These are phyloP conservation scores for Zoanthus sociatus DNA, from an alignment of 92 coral and sea anemone species.

Conservation along the genomic window DNA sequence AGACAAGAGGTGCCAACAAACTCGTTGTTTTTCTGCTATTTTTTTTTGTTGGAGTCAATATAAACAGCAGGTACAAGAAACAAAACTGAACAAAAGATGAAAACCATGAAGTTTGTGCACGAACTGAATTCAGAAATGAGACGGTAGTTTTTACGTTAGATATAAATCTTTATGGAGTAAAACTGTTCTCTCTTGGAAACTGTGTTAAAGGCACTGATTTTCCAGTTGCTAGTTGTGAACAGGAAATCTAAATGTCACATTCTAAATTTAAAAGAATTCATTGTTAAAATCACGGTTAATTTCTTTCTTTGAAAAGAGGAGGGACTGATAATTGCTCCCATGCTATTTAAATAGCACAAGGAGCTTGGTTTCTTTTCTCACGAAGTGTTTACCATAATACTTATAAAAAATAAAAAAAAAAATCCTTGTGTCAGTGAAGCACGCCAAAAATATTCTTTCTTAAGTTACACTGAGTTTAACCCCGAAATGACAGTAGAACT, in stretches of 20 bases:
- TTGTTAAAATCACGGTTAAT: not conserved
- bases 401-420: not conserved
- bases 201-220: not conserved
- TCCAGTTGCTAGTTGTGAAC: not conserved
- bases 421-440: not conserved
- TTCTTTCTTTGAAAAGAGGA: not conserved
- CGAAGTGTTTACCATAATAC: not conserved
- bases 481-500: not conserved
- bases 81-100: conserved; percentile 32
- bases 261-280: not conserved
- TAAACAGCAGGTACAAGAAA: conserved; percentile 29
- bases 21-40: conserved; percentile 33
- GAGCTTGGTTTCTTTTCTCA: not conserved
- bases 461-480: not conserved
- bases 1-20: not conserved
- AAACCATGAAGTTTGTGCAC: not conserved
- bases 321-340: not conserved
- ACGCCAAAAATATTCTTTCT: not conserved
- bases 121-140: not conserved
- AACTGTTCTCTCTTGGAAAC: not conserved
- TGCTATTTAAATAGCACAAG: not conserved
- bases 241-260: not conserved
- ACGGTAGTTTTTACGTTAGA: not conserved
- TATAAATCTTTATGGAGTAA: not conserved
- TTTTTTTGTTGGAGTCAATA: conserved; percentile 14